Evolutionary conservation across 2,113 vertebrate species (phyloP), one percentile per base, ranked within the genome.

Genomic region (Falco punctatus): DNA sequence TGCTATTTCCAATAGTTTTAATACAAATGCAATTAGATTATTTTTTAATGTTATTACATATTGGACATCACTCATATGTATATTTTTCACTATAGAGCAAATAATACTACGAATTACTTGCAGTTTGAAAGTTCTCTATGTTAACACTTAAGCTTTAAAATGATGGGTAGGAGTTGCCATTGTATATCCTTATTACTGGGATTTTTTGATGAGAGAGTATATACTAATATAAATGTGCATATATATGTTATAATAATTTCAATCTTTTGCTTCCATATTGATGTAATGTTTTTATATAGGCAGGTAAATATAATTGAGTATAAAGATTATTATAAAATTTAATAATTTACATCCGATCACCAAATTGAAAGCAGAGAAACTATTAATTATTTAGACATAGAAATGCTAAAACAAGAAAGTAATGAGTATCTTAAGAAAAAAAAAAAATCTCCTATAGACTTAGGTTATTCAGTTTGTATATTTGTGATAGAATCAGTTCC

Each of bases 381-480:
- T 84, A 79, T 77, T 84, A 62, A 81, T 88, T 90, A 81, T 90
- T 96, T 91, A 86, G 61, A 49, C 9, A 70, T 6, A 79, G 57
- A 90, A 97, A 80, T 88, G 33, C 11, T 94, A 79, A 94, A 96
- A 32, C 26, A 94, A 83, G 75, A 75, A 92, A 81, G 24, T 84
- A 75, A 55, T 3, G 2, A 72, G 52, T 59, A 67, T 35, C 23
- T 62, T 90, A 77, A 81, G 42, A 35, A 42, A 73, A 92, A 88
- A 35, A 35, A 38, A 9, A 38, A 38, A 38, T 38, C 2, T 66
- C 52, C 57, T 73, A 11, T 55, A 77, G 78, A 44, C 44, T 42
- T 64, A 55, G 14, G n/a, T 69, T 86, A 66, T 77, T 96, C 1
- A 11, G 81, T 80, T 69, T 55, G 11, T 88, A 11, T 61, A 40